Evolutionary conservation across 1,140 invertebrate species (phyloP).

Genomic region (Holotrichia oblita): DNA sequence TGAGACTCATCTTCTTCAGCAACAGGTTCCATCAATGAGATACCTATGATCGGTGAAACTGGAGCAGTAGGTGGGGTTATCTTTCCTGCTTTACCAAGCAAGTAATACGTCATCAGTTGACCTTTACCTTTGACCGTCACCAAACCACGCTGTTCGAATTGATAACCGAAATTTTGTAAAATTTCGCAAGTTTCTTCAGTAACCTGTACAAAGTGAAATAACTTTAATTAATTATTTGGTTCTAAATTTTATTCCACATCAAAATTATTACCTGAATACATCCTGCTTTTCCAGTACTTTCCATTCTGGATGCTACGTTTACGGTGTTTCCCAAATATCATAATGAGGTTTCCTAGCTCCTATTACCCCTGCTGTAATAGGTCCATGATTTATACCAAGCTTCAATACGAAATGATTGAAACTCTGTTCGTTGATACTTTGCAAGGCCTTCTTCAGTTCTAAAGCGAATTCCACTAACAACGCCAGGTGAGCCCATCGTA

Average conservation of each 20-base stretch:
- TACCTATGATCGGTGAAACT: slow-evolving; percentile 54
- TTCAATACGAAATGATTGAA: slow-evolving; percentile 96
- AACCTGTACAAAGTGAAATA: no score
- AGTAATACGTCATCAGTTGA: slow-evolving; percentile 93
- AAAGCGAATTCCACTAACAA: slow-evolving; percentile 90
- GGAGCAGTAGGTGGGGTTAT: slow-evolving; percentile 60
- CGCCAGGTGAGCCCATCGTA: slow-evolving; percentile 85
- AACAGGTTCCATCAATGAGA: slow-evolving; percentile 55
- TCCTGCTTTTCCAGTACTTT: slow-evolving; percentile 94
- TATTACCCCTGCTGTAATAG: slow-evolving; percentile 94
- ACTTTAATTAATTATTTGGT: no score
- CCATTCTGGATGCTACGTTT: slow-evolving; percentile 96
- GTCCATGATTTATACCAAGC: slow-evolving; percentile 96
- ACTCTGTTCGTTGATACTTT: slow-evolving; percentile 92
- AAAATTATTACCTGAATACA: slow-evolving; percentile 82
- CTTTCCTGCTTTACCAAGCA: slow-evolving; percentile 79
- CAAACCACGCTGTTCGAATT: slow-evolving; percentile 89
- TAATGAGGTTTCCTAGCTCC: slow-evolving; percentile 95
- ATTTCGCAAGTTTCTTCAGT: slow-evolving; percentile 92
- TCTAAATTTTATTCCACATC: no score
- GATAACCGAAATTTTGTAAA: slow-evolving; percentile 86
- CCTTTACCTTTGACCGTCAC: slow-evolving; percentile 96
- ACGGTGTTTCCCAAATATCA: slow-evolving; percentile 97
- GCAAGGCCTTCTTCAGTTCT: slow-evolving; percentile 87
- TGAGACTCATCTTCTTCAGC: slow-evolving; percentile 58